phyloP scores from a whole-genome alignment of 2,797 vertebrate genomes.

The Spea hammondii region DNA sequence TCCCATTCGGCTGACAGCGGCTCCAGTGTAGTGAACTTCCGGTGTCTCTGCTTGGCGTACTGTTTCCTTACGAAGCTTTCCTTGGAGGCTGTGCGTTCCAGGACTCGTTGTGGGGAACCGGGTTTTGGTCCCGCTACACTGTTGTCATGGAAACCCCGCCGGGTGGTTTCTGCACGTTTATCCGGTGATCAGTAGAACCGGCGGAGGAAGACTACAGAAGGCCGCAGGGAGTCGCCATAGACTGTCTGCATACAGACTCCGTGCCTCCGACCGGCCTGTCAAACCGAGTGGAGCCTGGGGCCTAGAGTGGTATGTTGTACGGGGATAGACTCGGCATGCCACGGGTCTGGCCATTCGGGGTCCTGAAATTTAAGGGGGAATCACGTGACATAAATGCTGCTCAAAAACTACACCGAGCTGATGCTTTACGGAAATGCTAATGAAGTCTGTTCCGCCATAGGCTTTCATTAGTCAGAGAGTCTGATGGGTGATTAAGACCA shows the following conservation, averaged over 20 bases:
- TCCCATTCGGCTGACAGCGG: too few species aligned
- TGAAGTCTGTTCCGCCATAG: too few species aligned
- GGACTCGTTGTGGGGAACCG: conserved; percentile 1
- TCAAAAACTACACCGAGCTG: too few species aligned
- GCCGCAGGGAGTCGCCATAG: background rate
- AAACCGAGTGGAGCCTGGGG: background rate
- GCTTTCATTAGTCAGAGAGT: too few species aligned
- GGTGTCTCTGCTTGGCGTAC: too few species aligned
- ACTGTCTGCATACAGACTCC: too few species aligned
- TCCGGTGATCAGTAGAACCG: background rate
- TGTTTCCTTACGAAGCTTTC: background rate
- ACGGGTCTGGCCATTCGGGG: too few species aligned
- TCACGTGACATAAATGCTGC: too few species aligned
- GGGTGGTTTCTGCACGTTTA: background rate
- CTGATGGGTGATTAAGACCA: too few species aligned
- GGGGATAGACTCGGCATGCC: background rate
- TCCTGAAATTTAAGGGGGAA: background rate
- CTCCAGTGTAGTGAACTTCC: too few species aligned
- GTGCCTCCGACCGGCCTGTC: background rate
- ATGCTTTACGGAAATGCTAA: too few species aligned
- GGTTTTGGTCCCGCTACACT: background rate
- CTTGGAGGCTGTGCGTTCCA: conserved; percentile 10
- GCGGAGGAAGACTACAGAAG: background rate
- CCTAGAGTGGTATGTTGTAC: conserved; percentile 1
- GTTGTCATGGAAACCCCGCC: conserved; percentile 23